phyloP scores from a whole-genome alignment of 2,113 vertebrate genomes.

The Hemichromis elongatus region DNA sequence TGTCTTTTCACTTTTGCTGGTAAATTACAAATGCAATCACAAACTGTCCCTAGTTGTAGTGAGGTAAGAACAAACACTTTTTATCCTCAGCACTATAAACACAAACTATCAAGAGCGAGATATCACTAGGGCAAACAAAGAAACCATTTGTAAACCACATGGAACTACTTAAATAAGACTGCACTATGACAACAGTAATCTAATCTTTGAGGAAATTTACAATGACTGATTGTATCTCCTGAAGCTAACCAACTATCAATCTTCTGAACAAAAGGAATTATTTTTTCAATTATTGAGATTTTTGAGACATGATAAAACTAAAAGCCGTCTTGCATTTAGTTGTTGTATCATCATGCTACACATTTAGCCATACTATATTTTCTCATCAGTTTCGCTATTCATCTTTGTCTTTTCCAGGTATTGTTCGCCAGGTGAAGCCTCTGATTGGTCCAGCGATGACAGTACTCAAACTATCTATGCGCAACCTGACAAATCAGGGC shows the following conservation, averaged over 20 bases:
- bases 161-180: neutral
- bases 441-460: slow-evolving; percentile 83
- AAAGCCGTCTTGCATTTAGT: neutral
- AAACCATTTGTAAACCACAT: neutral
- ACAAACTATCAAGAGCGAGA: neutral
- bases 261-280: neutral
- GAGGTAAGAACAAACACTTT: neutral
- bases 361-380: neutral
- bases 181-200: neutral
- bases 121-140: neutral
- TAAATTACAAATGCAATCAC: neutral
- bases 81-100: neutral
- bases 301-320: neutral
- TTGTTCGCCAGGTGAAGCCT: slow-evolving; percentile 88
- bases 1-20: slow-evolving; percentile 1
- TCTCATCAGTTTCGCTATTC: neutral
- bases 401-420: slow-evolving; percentile 74
- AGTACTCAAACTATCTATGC: slow-evolving; percentile 89
- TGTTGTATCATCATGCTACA: no score
- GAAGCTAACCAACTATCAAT: neutral
- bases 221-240: neutral
- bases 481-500: slow-evolving; percentile 82
- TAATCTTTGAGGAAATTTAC: neutral
- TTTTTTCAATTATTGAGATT: neutral
- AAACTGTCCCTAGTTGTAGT: neutral